Percentiles rank a stretch among this genome's conserved stretches.
phyloP scores from a whole-genome alignment of 35 echinoderm and acorn worm genomes.

The Diadema setosum region DNA sequence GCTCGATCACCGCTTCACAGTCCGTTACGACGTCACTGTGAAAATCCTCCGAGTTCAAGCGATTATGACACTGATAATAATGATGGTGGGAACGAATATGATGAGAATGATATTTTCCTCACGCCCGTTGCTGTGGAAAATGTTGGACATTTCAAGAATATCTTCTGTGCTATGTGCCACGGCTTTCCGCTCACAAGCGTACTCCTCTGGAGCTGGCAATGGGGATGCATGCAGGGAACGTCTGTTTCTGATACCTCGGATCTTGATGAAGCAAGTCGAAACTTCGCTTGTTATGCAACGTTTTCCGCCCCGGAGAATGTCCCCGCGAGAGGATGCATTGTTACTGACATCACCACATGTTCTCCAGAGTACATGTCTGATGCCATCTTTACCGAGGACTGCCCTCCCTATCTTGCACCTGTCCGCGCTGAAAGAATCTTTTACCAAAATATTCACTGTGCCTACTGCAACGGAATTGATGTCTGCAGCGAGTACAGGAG shows the following conservation, averaged over 20 bases:
- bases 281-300: too few species aligned
- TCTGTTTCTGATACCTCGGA: too few species aligned
- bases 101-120: not conserved
- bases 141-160: constrained; percentile 22
- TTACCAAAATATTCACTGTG: not conserved
- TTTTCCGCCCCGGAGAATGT: too few species aligned
- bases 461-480: not conserved
- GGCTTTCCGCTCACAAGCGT: not conserved
- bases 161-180: constrained; percentile 36
- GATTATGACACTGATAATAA: too few species aligned
- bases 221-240: too few species aligned
- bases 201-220: not conserved
- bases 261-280: not conserved
- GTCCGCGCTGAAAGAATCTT: not conserved
- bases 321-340: not conserved
- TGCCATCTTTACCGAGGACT: too few species aligned
- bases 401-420: not conserved
- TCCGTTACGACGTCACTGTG: not conserved
- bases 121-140: not conserved
- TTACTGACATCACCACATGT: not conserved
- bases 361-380: too few species aligned
- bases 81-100: too few species aligned
- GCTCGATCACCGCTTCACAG: not conserved
- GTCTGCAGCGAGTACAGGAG: not conserved
- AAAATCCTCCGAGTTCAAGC: not conserved